Base-by-base conservation (phyloP, 1,140 invertebrate genomes). In the Saccostrea cuccullata region DNA sequence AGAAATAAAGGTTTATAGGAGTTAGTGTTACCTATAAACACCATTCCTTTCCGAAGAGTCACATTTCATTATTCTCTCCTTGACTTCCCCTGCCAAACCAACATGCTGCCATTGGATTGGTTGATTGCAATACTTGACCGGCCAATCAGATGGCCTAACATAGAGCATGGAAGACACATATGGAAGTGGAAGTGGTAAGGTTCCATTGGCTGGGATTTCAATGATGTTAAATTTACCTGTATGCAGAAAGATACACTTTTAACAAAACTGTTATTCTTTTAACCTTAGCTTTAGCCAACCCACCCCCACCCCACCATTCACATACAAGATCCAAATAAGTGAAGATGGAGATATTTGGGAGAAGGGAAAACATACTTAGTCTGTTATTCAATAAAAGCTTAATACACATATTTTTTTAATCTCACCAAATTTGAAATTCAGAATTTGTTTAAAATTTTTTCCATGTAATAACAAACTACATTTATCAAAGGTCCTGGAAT, bases 61-160 rank as follows among this genome's bases (percentile, higher is more conserved):
- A 91, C 96, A 96, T 15, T 93, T 93, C 55, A 95, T 92, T 23
- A 95, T 92, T 86, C 95, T 96, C 91, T 97, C 96, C 13, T 95
- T 93, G 17, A 96, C 92, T 90, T 97, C 96, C 1, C 95, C 95
- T 11, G 96, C 95, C 89, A 95, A 95, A n/a, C 95, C 95, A 9
- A 97, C 96, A 86, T 96, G 93, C 23, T 96, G 96, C 97, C 97
- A 97, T 70, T 96, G 95, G 26, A 97, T 96, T 2, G 96, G 94
- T 88, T 96, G 95, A 86, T 95, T 95, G 92, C 96, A 97, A 93
- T 96, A 97, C 86, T 96, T 96, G 86, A 95, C 93, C 95, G 96
- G 88, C 95, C 92, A 92, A 92, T 95, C 92, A 92, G 96, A 83
- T 17, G 97, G 97, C 86, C 95, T 95, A 4, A 97, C 93, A 91